phyloP scores from a whole-genome alignment of 2,113 vertebrate species.

The Aleadryas rufinucha region DNA sequence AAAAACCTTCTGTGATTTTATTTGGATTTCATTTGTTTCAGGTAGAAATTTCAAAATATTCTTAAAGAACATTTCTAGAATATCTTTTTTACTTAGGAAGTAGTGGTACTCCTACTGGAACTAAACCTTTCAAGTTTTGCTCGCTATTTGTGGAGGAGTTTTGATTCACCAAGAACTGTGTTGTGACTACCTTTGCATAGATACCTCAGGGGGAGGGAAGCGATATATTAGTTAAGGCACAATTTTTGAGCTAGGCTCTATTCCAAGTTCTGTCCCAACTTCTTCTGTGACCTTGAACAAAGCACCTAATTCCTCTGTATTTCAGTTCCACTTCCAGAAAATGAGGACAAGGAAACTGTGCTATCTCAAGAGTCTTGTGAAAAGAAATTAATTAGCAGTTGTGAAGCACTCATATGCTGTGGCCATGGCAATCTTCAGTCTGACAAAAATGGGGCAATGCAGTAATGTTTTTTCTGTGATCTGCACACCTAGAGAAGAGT shows the following conservation, averaged over 20 bases:
- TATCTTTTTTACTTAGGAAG: neutral
- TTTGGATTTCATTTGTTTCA: neutral
- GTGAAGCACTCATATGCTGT: neutral
- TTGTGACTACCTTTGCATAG: slow-evolving; percentile 28
- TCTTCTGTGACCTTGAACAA: slow-evolving; percentile 52
- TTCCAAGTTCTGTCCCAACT: slow-evolving; percentile 14
- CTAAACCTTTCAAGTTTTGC: neutral
- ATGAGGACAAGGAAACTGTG: slow-evolving; percentile 46
- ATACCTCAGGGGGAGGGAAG: slow-evolving; percentile 24
- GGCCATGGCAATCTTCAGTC: neutral
- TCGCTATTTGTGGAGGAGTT: neutral
- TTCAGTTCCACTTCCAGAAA: slow-evolving; percentile 43
- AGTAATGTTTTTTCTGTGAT: neutral
- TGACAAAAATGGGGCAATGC: slow-evolving; percentile 33
- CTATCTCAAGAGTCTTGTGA: slow-evolving; percentile 29
- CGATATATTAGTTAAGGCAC: slow-evolving; percentile 40
- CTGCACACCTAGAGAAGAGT: neutral
- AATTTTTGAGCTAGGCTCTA: slow-evolving; percentile 10
- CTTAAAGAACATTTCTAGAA: neutral
- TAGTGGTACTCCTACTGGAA: neutral
- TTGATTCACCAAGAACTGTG: slow-evolving; percentile 3
- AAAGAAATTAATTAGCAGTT: slow-evolving; percentile 58
- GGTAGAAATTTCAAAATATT: neutral
- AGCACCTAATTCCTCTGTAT: slow-evolving; percentile 11
- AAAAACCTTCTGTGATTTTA: neutral